phyloP scores from a whole-genome alignment of 2,888 invertebrate genomes.

The Andricus quercusramuli region DNA sequence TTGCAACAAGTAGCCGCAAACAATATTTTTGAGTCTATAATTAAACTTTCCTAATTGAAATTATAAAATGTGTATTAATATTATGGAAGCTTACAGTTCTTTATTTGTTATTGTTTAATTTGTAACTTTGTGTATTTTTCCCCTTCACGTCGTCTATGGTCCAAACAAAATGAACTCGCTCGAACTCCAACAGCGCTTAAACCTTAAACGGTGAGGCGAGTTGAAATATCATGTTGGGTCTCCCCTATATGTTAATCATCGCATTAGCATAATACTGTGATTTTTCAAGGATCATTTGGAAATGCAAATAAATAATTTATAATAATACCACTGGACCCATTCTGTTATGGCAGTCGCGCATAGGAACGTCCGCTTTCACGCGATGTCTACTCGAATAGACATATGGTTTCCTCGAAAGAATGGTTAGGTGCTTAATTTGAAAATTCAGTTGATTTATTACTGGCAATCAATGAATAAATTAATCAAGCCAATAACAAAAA shows the following conservation, averaged over 20 bases:
- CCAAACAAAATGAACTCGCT: constrained; percentile 25
- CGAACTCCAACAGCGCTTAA: constrained; percentile 24
- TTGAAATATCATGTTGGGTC: constrained; percentile 77
- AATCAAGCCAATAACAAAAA: constrained; percentile 12
- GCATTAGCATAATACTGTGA: constrained; percentile 78
- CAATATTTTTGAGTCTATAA: not conserved
- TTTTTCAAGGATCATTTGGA: constrained; percentile 78
- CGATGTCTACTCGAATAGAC: constrained; percentile 33
- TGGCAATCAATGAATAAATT: constrained; percentile 23
- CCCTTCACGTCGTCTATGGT: not conserved
- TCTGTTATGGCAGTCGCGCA: constrained; percentile 58
- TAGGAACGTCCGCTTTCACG: constrained; percentile 38
- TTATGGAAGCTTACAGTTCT: not conserved
- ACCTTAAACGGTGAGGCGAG: constrained; percentile 57
- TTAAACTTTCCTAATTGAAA: not conserved
- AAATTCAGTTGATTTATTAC: constrained; percentile 32
- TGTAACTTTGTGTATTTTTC: not conserved
- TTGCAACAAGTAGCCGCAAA: not conserved
- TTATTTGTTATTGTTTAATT: not conserved
- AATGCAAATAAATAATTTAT: constrained; percentile 79
- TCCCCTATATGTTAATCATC: constrained; percentile 77
- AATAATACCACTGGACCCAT: constrained; percentile 75
- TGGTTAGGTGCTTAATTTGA: constrained; percentile 17
- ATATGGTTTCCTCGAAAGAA: constrained; percentile 40
- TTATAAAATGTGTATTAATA: not conserved